Conservation (phyloP, 37 sponge, comb jelly and placozoan genomes). For the Amphimedon queenslandica region DNA sequence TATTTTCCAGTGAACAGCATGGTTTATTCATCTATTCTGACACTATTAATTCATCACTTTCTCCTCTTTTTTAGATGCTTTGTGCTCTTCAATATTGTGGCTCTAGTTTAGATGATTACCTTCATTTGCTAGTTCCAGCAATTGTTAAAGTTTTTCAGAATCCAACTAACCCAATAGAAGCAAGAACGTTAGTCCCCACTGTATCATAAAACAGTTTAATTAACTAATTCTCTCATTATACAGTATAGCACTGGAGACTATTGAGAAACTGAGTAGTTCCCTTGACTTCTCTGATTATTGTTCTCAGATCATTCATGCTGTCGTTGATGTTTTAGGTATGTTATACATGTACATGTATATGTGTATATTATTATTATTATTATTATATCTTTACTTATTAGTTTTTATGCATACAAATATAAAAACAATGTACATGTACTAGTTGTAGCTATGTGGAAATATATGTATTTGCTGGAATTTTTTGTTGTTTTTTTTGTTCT, state of each 20-base stretch:
- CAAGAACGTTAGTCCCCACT: conserved; percentile 51
- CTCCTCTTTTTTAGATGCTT: conserved; percentile 58
- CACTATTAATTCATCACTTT: too few relatives aligned
- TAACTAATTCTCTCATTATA: background rate
- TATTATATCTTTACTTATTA: too few relatives aligned
- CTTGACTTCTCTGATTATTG: conserved; percentile 91
- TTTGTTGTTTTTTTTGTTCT: too few relatives aligned
- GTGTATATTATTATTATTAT: too few relatives aligned
- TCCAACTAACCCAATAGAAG: conserved; percentile 43
- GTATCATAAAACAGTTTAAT: background rate
- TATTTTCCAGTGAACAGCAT: too few relatives aligned
- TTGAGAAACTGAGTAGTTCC: conserved; percentile 52
- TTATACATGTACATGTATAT: too few relatives aligned
- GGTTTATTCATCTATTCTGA: too few relatives aligned
- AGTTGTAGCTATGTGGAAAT: too few relatives aligned
- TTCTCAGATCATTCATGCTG: conserved; percentile 85
- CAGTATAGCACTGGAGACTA: conserved; percentile 77
- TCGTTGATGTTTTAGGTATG: conserved; percentile 36
- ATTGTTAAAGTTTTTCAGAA: conserved; percentile 79
- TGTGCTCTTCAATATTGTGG: conserved; percentile 86
- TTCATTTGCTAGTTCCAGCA: conserved; percentile 88
- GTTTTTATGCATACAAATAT: too few relatives aligned
- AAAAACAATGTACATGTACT: too few relatives aligned
- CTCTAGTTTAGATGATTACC: conserved; percentile 88
- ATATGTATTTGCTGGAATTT: too few relatives aligned